Base-by-base conservation (phyloP, 1,140 invertebrate genomes). In the Chironomus tepperi region DNA sequence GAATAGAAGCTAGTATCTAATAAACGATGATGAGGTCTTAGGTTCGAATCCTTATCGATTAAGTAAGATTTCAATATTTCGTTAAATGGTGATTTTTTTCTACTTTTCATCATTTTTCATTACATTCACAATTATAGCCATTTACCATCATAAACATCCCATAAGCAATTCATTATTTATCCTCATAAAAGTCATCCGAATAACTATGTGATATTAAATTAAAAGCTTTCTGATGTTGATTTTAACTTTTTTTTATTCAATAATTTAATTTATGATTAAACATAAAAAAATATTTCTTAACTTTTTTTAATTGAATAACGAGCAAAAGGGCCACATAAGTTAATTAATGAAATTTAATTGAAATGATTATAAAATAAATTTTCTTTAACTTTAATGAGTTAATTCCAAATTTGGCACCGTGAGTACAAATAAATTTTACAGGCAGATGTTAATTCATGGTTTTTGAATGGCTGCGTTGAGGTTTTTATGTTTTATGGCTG, bases 291-390 rank as follows among this genome's bases (percentile, higher is more conserved):
- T 57, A 57, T 57, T n/a, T 57, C n/a, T 57, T 57, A 34, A n/a
- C 9, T 57, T 12, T n/a, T 57, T n/a, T 57, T 12, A 57, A 57
- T 57, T 57, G 47, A 57, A 57, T 57, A 34, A 34, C 24, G 24
- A 34, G 47, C 47, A n/a, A n/a, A n/a, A 57, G 47, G 47, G 47
- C 47, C 24, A 34, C 24, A 34, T 34, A 34, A 34, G n/a, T 10
- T 47, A 47, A 47, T 47, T 57, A 57, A 15, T 12, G 24, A 34
- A 34, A 34, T 34, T n/a, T 57, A 57, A 57, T 57, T 57, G 47
- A 57, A 57, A 57, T 57, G 47, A 57, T 57, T 57, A 57, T 57
- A n/a, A 57, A 57, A 57, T 57, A 57, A 57, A 57, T 57, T 34
- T n/a, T 57, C 47, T 57, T 57, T 57, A n/a, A 47, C 7, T 47